phyloP scores from a whole-genome alignment of 2,888 invertebrate species.

The Scaptomyza caliginosa region DNA sequence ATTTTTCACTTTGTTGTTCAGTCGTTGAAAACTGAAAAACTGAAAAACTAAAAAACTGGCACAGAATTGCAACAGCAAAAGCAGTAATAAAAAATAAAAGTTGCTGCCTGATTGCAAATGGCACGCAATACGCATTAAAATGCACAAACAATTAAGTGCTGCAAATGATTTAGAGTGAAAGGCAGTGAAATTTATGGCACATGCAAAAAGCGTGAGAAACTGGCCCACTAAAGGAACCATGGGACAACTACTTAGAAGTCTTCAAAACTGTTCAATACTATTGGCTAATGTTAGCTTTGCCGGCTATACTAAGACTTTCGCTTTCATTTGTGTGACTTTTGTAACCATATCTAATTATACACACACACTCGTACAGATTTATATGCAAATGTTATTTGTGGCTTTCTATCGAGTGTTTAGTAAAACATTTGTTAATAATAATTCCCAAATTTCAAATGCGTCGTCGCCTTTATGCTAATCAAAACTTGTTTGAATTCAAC shows the following conservation, averaged over 20 bases:
- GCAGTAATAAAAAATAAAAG: constrained; percentile 8
- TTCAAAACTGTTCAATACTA: background rate
- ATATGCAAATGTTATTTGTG: constrained; percentile 59
- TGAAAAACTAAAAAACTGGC: constrained; percentile 43
- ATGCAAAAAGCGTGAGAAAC: constrained; percentile 72
- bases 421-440: constrained; percentile 60
- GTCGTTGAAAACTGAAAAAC: constrained; percentile 44
- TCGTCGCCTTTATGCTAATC: constrained; percentile 54
- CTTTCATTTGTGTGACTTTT: constrained; percentile 46
- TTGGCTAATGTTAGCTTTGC: background rate
- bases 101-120: constrained; percentile 49
- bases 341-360: constrained; percentile 31
- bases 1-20: constrained; percentile 50
- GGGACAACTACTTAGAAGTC: background rate
- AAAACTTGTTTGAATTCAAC: constrained; percentile 55
- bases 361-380: background rate
- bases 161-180: constrained; percentile 78
- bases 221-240: background rate
- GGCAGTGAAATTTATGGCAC: constrained; percentile 78
- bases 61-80: constrained; percentile 59
- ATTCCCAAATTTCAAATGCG: constrained; percentile 46
- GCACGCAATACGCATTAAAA: constrained; percentile 77
- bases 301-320: constrained; percentile 54
- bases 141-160: constrained; percentile 68
- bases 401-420: constrained; percentile 67